Evolutionary conservation across 1,140 invertebrate species (phyloP), one percentile per base, ranked within the genome.

Genomic region (Calliphora vicina): DNA sequence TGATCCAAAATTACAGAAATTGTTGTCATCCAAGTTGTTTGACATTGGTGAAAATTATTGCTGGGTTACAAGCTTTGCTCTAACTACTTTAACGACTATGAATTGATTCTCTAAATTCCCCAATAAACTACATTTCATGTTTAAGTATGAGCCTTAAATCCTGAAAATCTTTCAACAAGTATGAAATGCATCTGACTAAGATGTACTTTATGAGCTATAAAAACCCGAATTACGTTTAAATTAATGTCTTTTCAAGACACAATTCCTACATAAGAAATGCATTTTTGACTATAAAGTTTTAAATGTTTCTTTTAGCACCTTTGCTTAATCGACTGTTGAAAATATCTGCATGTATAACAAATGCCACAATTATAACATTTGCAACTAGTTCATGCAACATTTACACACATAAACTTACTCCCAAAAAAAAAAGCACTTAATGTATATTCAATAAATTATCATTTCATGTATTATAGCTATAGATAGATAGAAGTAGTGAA

Each of bases 381-480:
- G 50, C 50, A 67, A 67, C 61, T 67, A 23, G 23, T 67, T 5
- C 61, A 25, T 2, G 9, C 61, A 67, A 67, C 61, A 10, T 23
- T 67, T 23, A 10, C 8, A 23, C 35, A 10, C 10, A 35, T 10
- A 35, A 35, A 35, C n/a, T n/a, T 35, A 35, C 10, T 2, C 10
- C 10, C 35, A 67, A 12, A 67, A 67, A 67, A 67, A 67, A 67
- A 67, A 67, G n/a, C 61, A 67, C 61, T 23, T 67, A 67, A 67
- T 67, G 8, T 67, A 67, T 67, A 67, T 67, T 67, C 61, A 20
- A 67, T 67, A 67, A 67, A 67, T 67, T 67, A 67, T 67, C 61
- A 67, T 67, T 67, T 67, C 50, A 57, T 67, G 61, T 67, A 67
- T 67, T 67, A 23, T 12, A 23, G n/a, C n/a, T n/a, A 67, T 67